These are phyloP conservation scores for Epizoanthus illoricatus DNA, from an alignment of 92 coral and sea anemone species.

Conservation along the genomic window DNA sequence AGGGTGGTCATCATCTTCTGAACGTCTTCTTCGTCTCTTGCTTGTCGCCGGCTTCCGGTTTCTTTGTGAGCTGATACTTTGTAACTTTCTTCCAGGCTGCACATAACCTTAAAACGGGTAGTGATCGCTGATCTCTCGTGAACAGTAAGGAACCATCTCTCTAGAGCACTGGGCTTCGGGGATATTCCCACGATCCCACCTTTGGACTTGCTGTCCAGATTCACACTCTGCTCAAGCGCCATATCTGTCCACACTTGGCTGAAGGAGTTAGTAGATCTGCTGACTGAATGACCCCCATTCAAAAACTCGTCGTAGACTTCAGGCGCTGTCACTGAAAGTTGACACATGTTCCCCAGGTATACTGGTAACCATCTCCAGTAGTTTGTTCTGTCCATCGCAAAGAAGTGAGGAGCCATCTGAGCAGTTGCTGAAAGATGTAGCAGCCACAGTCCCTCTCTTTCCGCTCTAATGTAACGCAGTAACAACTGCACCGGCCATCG, in stretches of 20 bases:
- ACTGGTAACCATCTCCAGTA: slow-evolving; percentile 28
- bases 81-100: too few species aligned
- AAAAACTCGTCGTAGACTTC: slow-evolving; percentile 41
- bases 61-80: too few species aligned
- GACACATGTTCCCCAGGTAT: slow-evolving; percentile 55
- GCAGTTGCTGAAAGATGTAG: slow-evolving; percentile 32
- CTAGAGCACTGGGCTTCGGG: slow-evolving; percentile 36
- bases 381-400: slow-evolving; percentile 37
- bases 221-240: slow-evolving; percentile 52
- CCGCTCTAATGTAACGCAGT: slow-evolving; percentile 39
- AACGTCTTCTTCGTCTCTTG: too few species aligned
- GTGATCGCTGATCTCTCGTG: neutral
- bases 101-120: too few species aligned
- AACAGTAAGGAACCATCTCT: slow-evolving; percentile 40
- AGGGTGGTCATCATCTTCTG: too few species aligned
- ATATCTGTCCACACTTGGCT: slow-evolving; percentile 53
- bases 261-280: slow-evolving; percentile 50
- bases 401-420: slow-evolving; percentile 50
- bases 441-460: slow-evolving; percentile 46
- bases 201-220: slow-evolving; percentile 48
- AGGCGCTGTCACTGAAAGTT: slow-evolving; percentile 35
- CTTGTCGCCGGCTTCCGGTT: too few species aligned
- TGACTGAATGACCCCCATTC: slow-evolving; percentile 42
- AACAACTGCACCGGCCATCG: slow-evolving; percentile 49
- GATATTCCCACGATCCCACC: slow-evolving; percentile 41